phyloP scores from a whole-genome alignment of 2,113 vertebrate genomes.

The Mesembrinibis cayennensis region DNA sequence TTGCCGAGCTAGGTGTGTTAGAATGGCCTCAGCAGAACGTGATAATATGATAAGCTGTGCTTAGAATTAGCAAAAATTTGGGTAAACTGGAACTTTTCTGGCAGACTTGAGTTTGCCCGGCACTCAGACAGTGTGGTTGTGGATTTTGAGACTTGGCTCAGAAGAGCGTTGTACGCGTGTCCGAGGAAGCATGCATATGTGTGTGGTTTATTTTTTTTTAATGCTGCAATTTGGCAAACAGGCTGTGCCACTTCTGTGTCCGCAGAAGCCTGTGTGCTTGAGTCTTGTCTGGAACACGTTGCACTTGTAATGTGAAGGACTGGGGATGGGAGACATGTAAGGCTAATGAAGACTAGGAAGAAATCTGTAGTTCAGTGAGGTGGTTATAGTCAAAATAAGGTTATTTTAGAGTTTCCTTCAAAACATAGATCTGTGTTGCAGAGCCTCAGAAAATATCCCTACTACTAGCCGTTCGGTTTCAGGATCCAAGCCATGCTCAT shows the following conservation, averaged over 20 bases:
- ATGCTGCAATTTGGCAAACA: not conserved
- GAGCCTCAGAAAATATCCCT: not conserved
- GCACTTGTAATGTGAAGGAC: not conserved
- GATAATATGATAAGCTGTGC: not conserved
- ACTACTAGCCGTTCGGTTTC: rapidly evolving
- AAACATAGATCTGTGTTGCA: not conserved
- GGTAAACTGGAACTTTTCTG: not conserved
- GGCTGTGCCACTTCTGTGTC: not conserved
- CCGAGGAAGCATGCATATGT: not conserved
- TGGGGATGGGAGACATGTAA: not conserved
- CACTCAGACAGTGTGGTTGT: not conserved
- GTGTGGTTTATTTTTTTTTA: not conserved
- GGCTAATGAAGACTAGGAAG: not conserved
- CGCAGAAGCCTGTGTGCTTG: not conserved
- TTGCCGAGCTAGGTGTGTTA: not conserved
- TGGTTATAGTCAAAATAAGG: not conserved
- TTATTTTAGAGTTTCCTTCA: not conserved
- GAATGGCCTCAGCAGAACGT: not conserved
- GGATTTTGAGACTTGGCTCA: not conserved
- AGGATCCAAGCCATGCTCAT: not conserved
- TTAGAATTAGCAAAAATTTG: not conserved
- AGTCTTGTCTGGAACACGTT: not conserved
- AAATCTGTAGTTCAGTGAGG: not conserved
- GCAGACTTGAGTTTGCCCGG: not conserved
- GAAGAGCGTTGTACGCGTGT: rapidly evolving